Percentiles rank a stretch among this genome's conserved stretches.
These are phyloP conservation scores for Leptinotarsa tumamoca DNA, from an alignment of 2,888 invertebrate species.

Conservation along the genomic window DNA sequence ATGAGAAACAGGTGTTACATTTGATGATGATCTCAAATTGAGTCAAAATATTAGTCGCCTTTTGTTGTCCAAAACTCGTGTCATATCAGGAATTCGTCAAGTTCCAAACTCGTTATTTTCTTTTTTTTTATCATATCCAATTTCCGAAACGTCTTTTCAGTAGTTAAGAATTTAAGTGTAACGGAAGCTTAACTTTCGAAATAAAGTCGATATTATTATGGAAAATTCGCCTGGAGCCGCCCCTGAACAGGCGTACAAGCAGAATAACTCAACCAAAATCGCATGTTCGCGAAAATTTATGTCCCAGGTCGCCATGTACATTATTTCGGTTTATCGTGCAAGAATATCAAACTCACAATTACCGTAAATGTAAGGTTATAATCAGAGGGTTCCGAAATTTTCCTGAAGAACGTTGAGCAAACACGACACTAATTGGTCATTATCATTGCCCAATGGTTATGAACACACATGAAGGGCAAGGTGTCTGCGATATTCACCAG, in stretches of 20 bases:
- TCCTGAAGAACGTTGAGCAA: conserved; percentile 19
- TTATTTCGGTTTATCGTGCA: conserved; percentile 27
- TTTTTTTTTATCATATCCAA: too few species aligned
- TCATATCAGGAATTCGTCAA: too few species aligned
- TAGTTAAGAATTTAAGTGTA: not conserved
- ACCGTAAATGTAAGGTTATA: conserved; percentile 26
- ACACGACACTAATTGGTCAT: conserved; percentile 23
- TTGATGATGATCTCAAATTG: not conserved
- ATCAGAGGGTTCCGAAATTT: conserved; percentile 20
- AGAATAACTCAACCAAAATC: conserved; percentile 27
- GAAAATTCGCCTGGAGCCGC: not conserved
- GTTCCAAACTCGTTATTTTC: too few species aligned
- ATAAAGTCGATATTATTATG: not conserved
- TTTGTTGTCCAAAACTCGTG: too few species aligned
- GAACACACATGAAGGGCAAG: conserved; percentile 12
- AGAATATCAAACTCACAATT: conserved; percentile 28
- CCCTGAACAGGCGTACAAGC: not conserved
- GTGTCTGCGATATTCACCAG: conserved; percentile 11
- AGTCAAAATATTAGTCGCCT: too few species aligned
- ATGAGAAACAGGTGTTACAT: not conserved
- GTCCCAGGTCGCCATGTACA: conserved; percentile 19
- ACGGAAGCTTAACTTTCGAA: not conserved
- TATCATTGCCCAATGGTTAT: conserved; percentile 8
- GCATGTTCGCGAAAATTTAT: conserved; percentile 34
- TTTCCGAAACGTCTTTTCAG: too few species aligned